Evolutionary conservation across 2,888 invertebrate species (phyloP), one percentile per base, ranked within the genome.

Genomic region (Trichogramma dendrolimi): DNA sequence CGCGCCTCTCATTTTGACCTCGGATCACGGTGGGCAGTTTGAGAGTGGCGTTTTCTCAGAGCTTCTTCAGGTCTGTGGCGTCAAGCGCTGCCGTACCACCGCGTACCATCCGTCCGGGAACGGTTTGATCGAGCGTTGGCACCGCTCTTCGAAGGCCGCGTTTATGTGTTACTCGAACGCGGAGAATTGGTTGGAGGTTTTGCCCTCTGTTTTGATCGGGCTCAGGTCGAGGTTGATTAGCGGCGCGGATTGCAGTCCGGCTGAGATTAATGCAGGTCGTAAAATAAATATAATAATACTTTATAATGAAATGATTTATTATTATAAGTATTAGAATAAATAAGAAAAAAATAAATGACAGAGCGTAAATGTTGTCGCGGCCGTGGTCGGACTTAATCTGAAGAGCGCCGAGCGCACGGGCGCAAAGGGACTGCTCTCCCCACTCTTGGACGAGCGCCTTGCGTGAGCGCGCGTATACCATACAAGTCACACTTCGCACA

Each of bases 181-280:
- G 4, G 7, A 6, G 3, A 6, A 57, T 11, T 72, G 71, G 72
- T 62, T 66, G 0, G 69, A 69, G 48, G 48, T 50, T 3, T 64
- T 73, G 1, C 69, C 71, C 4, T 56, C 64, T 1, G 67, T 72
- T 10, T 62, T 72, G 4, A 58, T 72, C 4, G 72, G 71, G 6
- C 67, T 73, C 3, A 62, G 71, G 41, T 51, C 67, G 10, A 70
- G 71, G 2, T 71, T 72, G 38, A 58, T 67, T 1, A 69, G 71
- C 0, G 76, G 77, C 27, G 62, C 76, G 4, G 38, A 56, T 10
- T 49, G 67, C 5, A 67, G 71, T 1, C 7, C 70, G 10, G 72
- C 72, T 0, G 71, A 73, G 51, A 46, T 69, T 52, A n/a, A n/a
- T n/a, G n/a, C n/a, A n/a, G n/a, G n/a, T n/a, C n/a, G n/a, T n/a